Percentiles rank a stretch among this genome's conserved stretches.
These are phyloP conservation scores for Vidua chalybeata DNA, from an alignment of 2,113 vertebrate species.

Conservation along the genomic window DNA sequence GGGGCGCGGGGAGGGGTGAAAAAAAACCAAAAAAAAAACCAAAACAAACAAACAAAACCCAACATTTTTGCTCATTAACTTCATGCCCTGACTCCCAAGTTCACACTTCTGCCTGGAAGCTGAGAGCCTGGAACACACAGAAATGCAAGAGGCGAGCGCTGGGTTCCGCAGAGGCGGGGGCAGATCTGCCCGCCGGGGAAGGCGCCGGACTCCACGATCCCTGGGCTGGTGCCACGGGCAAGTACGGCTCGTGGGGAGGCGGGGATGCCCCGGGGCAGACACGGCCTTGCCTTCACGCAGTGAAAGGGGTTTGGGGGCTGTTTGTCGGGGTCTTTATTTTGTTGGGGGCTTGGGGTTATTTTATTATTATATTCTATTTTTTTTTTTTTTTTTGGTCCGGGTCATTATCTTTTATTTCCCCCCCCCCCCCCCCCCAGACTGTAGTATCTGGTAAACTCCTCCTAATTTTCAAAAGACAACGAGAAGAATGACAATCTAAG, in stretches of 20 bases:
- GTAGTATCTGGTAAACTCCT: background rate
- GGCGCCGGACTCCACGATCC: rapidly evolving
- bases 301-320: background rate
- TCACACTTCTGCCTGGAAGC: background rate
- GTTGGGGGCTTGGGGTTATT: background rate
- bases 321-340: background rate
- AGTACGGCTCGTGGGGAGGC: background rate
- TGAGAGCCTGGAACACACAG: background rate
- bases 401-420: background rate
- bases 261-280: background rate
- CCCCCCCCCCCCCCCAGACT: background rate
- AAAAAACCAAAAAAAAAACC: background rate
- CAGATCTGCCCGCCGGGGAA: background rate
- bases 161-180: background rate
- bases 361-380: background rate
- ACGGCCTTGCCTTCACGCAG: background rate
- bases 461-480: conserved; percentile 64
- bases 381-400: background rate
- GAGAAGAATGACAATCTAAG: conserved; percentile 71
- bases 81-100: background rate
- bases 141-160: background rate
- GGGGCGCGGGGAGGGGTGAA: no score
- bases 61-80: background rate
- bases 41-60: background rate
- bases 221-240: background rate